phyloP scores from a whole-genome alignment of 64 coral and sea anemone genomes.

The Montipora cactus region DNA sequence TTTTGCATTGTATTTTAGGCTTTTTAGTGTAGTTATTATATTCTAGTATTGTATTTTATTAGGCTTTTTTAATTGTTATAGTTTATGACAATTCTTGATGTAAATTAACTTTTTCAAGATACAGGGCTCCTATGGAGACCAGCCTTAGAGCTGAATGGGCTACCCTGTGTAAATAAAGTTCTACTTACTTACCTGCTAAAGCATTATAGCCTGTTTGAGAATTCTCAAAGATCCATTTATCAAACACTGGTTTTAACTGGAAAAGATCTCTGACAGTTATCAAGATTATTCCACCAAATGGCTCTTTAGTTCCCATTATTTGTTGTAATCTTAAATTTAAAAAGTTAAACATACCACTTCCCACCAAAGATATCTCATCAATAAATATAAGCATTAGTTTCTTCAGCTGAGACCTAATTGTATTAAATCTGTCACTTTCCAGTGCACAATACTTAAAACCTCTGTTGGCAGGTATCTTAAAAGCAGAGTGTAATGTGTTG shows the following conservation, averaged over 20 bases:
- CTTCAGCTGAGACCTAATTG: conserved; percentile 34
- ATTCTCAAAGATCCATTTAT: conserved; percentile 66
- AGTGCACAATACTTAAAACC: conserved; percentile 59
- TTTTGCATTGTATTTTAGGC: background rate
- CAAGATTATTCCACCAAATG: conserved; percentile 64
- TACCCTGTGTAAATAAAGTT: too few relatives aligned
- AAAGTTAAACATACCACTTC: conserved; percentile 84
- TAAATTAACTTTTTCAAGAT: too few relatives aligned
- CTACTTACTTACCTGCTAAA: conserved; percentile 19
- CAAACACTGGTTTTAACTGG: conserved; percentile 74
- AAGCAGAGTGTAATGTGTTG: conserved; percentile 53
- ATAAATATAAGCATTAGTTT: conserved; percentile 55
- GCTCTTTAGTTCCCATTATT: conserved; percentile 58
- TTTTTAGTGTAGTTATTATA: too few relatives aligned
- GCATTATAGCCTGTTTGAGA: background rate
- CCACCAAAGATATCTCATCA: conserved; percentile 73
- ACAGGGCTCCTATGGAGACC: too few relatives aligned
- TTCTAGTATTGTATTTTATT: too few relatives aligned
- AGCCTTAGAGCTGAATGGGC: too few relatives aligned
- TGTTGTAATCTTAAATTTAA: conserved; percentile 70
- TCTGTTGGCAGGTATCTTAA: conserved; percentile 74
- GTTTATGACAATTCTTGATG: too few relatives aligned
- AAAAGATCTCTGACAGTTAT: conserved; percentile 71
- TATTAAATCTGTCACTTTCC: conserved; percentile 59
- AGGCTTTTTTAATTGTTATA: too few relatives aligned